Evolutionary conservation across 2,797 vertebrate genomes (phyloP).

Genomic region (Peromyscus melanophrys): DNA sequence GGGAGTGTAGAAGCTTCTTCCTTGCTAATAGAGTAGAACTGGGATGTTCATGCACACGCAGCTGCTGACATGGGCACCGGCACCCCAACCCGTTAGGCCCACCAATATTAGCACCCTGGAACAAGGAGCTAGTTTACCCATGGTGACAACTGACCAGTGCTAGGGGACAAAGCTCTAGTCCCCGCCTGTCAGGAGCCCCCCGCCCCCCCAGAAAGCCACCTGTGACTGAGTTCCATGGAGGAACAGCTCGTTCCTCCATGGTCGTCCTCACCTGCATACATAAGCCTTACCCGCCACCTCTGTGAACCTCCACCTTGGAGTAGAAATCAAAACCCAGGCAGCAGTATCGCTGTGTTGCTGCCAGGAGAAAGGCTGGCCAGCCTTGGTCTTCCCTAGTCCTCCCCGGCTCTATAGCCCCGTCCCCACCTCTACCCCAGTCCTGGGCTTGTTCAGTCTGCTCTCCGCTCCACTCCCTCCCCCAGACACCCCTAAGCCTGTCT

Average conservation of each 20-base stretch:
- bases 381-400: accelerated
- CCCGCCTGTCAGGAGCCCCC: neutral
- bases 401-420: accelerated
- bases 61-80: neutral
- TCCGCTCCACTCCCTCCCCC: neutral
- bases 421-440: neutral
- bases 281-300: accelerated
- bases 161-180: neutral
- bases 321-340: neutral
- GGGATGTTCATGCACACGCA: too few relatives aligned
- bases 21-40: neutral
- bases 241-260: too few relatives aligned
- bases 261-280: accelerated
- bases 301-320: neutral
- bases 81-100: neutral
- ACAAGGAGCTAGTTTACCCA: neutral
- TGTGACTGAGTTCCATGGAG: neutral
- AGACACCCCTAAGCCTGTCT: neutral
- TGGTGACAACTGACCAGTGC: accelerated
- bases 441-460: accelerated
- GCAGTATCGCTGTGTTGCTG: accelerated
- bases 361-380: too few relatives aligned
- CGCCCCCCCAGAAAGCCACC: neutral
- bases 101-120: accelerated
- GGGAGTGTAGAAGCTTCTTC: accelerated